Evolutionary conservation across 2,797 vertebrate species (phyloP).

Genomic region (Pantherophis alleghaniensis): DNA sequence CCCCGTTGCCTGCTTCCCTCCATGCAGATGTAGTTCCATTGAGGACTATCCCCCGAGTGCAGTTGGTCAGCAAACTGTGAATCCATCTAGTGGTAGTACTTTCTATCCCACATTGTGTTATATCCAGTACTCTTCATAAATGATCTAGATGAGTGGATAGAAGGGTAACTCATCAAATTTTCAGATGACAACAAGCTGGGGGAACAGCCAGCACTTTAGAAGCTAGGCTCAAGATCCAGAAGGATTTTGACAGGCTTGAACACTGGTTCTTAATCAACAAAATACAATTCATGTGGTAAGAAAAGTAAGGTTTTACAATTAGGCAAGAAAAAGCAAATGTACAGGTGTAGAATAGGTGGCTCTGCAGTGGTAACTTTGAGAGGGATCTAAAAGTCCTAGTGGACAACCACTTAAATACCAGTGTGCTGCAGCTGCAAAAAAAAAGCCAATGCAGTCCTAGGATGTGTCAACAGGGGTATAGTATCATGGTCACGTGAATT

Average conservation of each 20-base stretch:
- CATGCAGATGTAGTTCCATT: neutral
- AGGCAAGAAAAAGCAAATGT: no score
- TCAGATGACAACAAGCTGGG: neutral
- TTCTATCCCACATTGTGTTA: neutral
- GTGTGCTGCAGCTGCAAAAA: no score
- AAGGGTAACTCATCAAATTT: neutral
- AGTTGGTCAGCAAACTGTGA: neutral
- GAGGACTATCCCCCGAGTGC: neutral
- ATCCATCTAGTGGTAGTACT: neutral
- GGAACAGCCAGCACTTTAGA: neutral
- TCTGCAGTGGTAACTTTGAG: no score
- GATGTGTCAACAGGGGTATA: no score
- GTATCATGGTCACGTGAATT: no score
- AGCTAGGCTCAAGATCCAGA: neutral
- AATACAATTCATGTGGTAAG: no score
- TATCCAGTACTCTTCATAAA: neutral
- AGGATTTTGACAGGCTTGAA: neutral
- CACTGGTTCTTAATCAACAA: no score
- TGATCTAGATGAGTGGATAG: neutral
- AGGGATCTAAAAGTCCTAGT: no score
- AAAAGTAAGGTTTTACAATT: no score
- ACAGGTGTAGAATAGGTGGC: no score
- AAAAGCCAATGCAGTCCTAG: no score
- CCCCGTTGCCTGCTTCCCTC: neutral
- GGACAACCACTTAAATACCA: no score